A percentile compares a stretch with the other conserved stretches of the same genome.
Evolutionary conservation across 1,140 invertebrate species (phyloP).

Genomic region (Trichomalopsis sarcophagae): DNA sequence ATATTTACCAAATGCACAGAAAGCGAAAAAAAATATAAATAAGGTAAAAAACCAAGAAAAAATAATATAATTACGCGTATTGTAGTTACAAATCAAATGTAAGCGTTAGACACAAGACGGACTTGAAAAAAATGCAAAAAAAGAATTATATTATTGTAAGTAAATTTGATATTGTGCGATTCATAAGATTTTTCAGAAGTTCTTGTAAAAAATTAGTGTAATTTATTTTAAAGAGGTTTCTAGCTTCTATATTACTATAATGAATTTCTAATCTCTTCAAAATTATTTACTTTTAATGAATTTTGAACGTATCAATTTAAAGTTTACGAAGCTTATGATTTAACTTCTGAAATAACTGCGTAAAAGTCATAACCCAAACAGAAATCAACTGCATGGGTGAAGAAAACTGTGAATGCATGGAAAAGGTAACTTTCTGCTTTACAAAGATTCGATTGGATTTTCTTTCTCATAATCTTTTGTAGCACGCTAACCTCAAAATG

Average conservation of each 20-base stretch:
- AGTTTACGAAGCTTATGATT: conserved; percentile 8
- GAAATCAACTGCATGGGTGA: conserved; percentile 10
- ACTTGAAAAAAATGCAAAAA: conserved; percentile 53
- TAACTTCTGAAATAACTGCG: conserved; percentile 44
- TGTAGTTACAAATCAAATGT: conserved; percentile 45
- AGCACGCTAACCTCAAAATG: too few species aligned
- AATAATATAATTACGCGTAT: conserved; percentile 51
- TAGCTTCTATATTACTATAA: conserved; percentile 41
- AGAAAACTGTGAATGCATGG: conserved; percentile 33
- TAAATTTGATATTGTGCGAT: conserved; percentile 27
- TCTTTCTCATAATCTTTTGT: background rate
- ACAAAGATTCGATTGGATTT: background rate
- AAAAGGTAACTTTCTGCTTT: background rate
- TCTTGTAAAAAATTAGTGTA: conserved; percentile 23
- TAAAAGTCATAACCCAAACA: conserved; percentile 22
- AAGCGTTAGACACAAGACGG: conserved; percentile 50
- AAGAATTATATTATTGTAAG: conserved; percentile 52
- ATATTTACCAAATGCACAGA: conserved; percentile 57
- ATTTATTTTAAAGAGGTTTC: conserved; percentile 27
- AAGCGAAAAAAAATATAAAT: conserved; percentile 59
- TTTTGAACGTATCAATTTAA: background rate
- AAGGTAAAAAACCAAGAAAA: conserved; percentile 61
- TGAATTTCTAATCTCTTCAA: conserved; percentile 35
- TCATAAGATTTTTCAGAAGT: conserved; percentile 47
- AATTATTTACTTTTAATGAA: background rate